Base-by-base conservation (phyloP, 2,888 invertebrate species). In the Apomyelois bistriatella region DNA sequence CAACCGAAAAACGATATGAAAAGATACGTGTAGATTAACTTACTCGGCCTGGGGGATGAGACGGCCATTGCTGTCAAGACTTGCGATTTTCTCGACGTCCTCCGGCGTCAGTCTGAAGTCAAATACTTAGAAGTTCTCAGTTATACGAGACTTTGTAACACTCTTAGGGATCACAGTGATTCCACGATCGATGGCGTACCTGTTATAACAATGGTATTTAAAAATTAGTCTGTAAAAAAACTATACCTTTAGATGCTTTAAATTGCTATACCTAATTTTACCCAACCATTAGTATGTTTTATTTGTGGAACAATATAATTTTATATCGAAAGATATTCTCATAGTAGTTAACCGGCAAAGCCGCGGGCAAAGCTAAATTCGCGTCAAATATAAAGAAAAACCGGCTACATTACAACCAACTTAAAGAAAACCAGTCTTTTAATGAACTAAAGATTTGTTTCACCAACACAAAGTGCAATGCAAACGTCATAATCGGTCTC, bases 1-100 rank as follows among this genome's bases (percentile, higher is more conserved):
- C n/a, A n/a, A n/a, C n/a, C n/a, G n/a, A n/a, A n/a, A n/a, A 22
- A 5, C 22, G 2, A 22, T 5, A 32, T 9, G 3, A 32, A 6
- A 10, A 32, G 7, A 55, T 42, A 58, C 59, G 22, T 30, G 16
- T 1, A 52, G 56, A 85, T n/a, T n/a, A n/a, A n/a, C 89, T 91
- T 81, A 93, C 93, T 81, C 84, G 10, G 66, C 58, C 70, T 91
- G 85, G 6, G 91, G 87, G 52, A 92, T 92, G 56, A 92, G 80
- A 58, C 94, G 91, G 37, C 92, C 93, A 70, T 94, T 93, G 61
- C 93, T 91, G 61, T 95, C 92, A 50, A 95, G 92, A 8, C 83
- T 80, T 64, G 93, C 92, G 52, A 96, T 91, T 15, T 76, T 74
- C 12, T 82, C 76, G 61, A 95, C 76, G 61, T 92, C 92, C 13